These are phyloP conservation scores for Teleogryllus occipitalis DNA, from an alignment of 1,140 invertebrate species.

Conservation along the genomic window DNA sequence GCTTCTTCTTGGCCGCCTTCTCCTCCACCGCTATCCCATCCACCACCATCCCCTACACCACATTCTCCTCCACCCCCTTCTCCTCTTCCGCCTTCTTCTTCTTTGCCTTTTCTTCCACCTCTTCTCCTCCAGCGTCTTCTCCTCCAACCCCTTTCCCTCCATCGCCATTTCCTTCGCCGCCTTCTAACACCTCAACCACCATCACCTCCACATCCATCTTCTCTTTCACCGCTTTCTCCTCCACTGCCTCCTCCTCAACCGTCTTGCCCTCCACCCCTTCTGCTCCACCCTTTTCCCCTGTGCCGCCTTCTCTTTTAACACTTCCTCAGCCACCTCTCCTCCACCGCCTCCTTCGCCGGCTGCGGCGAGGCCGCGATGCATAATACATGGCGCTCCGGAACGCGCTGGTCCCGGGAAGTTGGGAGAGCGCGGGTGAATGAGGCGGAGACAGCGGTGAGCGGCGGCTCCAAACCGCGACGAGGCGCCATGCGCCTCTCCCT, in stretches of 20 bases:
- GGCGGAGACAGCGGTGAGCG: too few relatives aligned
- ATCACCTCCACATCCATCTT: not conserved
- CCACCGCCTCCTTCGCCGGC: too few relatives aligned
- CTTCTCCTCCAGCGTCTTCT: not conserved
- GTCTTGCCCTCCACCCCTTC: not conserved
- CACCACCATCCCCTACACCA: not conserved
- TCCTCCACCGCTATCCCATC: not conserved
- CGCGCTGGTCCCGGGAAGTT: too few relatives aligned
- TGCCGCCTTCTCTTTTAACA: not conserved
- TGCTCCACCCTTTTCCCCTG: not conserved
- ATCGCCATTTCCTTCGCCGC: not conserved
- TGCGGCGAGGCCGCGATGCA: too few relatives aligned
- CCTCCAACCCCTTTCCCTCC: not conserved
- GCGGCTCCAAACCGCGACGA: too few relatives aligned
- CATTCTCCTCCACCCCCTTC: not conserved
- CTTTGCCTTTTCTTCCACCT: not conserved
- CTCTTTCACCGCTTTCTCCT: not conserved
- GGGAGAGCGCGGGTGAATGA: too few relatives aligned
- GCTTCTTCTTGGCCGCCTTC: not conserved
- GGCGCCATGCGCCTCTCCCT: too few relatives aligned
- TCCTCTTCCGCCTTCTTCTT: not conserved
- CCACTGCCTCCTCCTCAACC: not conserved
- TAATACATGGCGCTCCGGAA: too few relatives aligned
- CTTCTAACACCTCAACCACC: not conserved
- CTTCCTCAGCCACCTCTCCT: too few relatives aligned